A percentile compares a stretch with the other conserved stretches of the same genome.
Conservation (phyloP, 2,113 vertebrate genomes). For the Amphiprion ocellaris region DNA sequence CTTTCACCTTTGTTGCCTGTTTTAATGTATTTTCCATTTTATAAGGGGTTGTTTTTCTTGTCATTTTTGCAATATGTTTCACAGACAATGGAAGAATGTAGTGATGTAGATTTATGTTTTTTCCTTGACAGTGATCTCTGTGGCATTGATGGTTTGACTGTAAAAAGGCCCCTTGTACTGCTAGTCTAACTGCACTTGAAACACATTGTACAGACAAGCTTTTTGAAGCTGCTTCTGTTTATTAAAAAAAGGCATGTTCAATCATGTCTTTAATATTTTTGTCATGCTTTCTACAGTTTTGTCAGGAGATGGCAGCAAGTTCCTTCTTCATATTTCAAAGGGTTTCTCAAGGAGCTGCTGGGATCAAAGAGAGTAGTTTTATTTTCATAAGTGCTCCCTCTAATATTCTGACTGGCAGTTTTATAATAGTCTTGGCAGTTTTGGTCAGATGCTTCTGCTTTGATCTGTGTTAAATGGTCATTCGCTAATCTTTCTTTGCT, state of each 20-base stretch:
- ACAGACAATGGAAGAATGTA: constrained; percentile 46
- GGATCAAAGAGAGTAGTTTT: not conserved
- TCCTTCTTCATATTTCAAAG: not conserved
- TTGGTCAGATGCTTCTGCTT: not conserved
- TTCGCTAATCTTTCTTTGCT: not conserved
- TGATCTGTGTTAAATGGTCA: not conserved
- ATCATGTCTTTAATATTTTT: not conserved
- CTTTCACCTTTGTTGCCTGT: constrained; percentile 39
- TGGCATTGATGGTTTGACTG: not conserved
- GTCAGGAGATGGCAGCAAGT: constrained; percentile 74
- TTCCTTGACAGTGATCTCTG: not conserved
- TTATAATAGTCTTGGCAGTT: not conserved
- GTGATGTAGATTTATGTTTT: constrained; percentile 3
- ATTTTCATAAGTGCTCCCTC: not conserved
- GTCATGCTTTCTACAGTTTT: constrained; percentile 19
- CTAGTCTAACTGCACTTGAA: constrained; percentile 48
- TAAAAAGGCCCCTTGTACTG: constrained; percentile 23
- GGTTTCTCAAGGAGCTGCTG: accelerated
- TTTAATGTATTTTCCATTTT: constrained; percentile 50
- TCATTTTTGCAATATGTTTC: constrained; percentile 2
- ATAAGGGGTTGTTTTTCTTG: constrained; percentile 31
- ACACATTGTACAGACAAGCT: constrained; percentile 28
- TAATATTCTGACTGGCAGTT: not conserved
- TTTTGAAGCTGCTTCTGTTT: constrained; percentile 43
- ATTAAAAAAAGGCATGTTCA: constrained; percentile 53